Evolutionary conservation across 2,797 vertebrate genomes (phyloP), one percentile per base, ranked within the genome.

Genomic region (Siniperca undulata): DNA sequence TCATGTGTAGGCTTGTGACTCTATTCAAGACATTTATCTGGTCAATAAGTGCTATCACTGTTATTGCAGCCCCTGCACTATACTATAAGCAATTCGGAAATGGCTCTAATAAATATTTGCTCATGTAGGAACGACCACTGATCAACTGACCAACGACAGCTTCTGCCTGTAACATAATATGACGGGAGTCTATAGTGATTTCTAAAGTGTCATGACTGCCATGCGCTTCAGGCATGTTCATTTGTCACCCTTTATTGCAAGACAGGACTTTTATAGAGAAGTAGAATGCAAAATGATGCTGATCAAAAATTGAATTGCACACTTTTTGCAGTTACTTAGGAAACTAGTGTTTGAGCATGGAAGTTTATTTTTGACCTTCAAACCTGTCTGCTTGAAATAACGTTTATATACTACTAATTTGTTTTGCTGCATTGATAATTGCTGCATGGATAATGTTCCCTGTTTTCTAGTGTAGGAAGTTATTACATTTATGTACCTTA

Each of bases 21-120:
- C 91, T 83, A 88, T 90, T 88, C 77, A 61, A 84, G 93, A 89
- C 88, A 94, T 93, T 92, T 94, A 93, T 94, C 92, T 89, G 81
- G 85, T 94, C 92, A 92, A 95, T 94, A 91, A 85, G 76, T 44
- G 79, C 80, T 77, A 81, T 86, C 84, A 76, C 78, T 88, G 84
- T 87, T 89, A 90, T 91, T 83, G 83, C 85, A 71, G 90, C 38
- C 42, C 40, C 52, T 30, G 76, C 70, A 83, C 85, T 90, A 84
- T 65, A 77, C 71, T 61, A 53, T 87, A 82, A 82, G 87, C 82
- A 73, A 64, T 86, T 86, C 64, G 65, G 76, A 84, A 89, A 87
- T 75, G 38, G n/a, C 74, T 80, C 17, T 73, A 30, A 71, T 83
- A 85, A 77, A 78, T 89, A 89, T 85, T 87, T 84, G 77, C 75